phyloP scores from a whole-genome alignment of 2,888 invertebrate species.

The Drosophila monieri region DNA sequence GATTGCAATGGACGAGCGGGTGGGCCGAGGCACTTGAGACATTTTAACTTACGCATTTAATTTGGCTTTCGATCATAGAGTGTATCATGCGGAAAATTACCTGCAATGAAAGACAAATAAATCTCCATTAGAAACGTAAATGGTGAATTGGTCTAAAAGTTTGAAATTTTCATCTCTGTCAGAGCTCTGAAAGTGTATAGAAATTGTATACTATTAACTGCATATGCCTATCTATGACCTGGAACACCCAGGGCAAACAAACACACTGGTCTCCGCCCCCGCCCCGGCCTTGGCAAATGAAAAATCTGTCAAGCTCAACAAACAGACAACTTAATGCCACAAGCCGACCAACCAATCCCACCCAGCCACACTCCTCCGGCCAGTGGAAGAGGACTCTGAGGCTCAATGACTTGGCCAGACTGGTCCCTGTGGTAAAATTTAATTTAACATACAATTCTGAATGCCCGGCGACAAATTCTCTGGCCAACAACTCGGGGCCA shows the following conservation, averaged over 20 bases:
- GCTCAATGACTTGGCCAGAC: conserved; percentile 47
- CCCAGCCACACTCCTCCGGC: conserved; percentile 13
- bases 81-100: conserved; percentile 40
- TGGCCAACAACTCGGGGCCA: conserved; percentile 55
- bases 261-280: conserved; percentile 6
- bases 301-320: conserved; percentile 75
- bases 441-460: conserved; percentile 78
- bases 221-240: conserved; percentile 40
- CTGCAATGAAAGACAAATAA: conserved; percentile 46
- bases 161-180: not conserved
- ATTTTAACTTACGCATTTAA: conserved; percentile 44
- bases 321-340: conserved; percentile 73
- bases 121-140: conserved; percentile 2
- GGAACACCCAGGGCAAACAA: conserved; percentile 14
- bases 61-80: not conserved
- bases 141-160: not conserved
- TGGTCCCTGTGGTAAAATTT: conserved; percentile 78
- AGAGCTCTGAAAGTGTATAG: too few relatives aligned
- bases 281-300: conserved; percentile 45
- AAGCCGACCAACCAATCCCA: conserved; percentile 37
- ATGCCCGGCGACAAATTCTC: conserved; percentile 60
- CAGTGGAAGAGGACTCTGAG: conserved; percentile 3
- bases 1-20: conserved; percentile 39
- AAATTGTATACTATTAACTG: conserved; percentile 32
- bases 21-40: conserved; percentile 18